Percentiles rank a stretch among this genome's conserved stretches.
These are phyloP conservation scores for Polydrusus tereticollis DNA, from an alignment of 2,888 invertebrate species.

Conservation along the genomic window DNA sequence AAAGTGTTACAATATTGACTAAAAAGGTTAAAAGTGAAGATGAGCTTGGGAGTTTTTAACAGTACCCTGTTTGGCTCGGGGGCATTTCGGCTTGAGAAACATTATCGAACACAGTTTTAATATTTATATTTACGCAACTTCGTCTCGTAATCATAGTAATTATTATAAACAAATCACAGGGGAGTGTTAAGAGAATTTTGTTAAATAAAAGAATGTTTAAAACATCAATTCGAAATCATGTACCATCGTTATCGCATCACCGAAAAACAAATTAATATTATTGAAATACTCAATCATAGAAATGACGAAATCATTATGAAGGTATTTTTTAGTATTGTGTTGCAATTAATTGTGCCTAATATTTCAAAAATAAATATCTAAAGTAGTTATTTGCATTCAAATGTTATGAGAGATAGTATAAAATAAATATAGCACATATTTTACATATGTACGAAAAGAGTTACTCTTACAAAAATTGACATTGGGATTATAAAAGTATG, in stretches of 20 bases:
- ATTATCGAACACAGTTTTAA: slow-evolving; percentile 30
- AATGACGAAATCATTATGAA: neutral
- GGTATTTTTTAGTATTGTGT: neutral
- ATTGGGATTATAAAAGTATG: too few species aligned
- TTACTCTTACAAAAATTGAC: too few species aligned
- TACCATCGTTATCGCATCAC: slow-evolving; percentile 6
- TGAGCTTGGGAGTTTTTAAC: slow-evolving; percentile 37
- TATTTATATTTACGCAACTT: slow-evolving; percentile 34
- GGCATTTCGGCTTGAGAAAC: slow-evolving; percentile 30
- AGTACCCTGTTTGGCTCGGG: slow-evolving; percentile 20
- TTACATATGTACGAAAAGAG: too few species aligned
- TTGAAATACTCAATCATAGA: slow-evolving; percentile 8
- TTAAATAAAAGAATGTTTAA: neutral
- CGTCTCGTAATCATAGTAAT: slow-evolving; percentile 29
- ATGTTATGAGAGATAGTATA: too few species aligned
- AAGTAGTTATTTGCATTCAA: too few species aligned
- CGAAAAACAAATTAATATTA: slow-evolving; percentile 16
- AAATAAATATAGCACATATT: too few species aligned
- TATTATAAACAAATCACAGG: slow-evolving; percentile 20
- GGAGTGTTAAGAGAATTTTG: slow-evolving; percentile 26
- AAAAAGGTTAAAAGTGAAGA: slow-evolving; percentile 43
- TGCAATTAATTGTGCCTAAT: too few species aligned
- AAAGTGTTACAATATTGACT: slow-evolving; percentile 40
- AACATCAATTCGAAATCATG: slow-evolving; percentile 2
- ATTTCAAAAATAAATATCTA: neutral